Base-by-base conservation (phyloP, 2,888 invertebrate genomes). In the Tupiocoris notatus region DNA sequence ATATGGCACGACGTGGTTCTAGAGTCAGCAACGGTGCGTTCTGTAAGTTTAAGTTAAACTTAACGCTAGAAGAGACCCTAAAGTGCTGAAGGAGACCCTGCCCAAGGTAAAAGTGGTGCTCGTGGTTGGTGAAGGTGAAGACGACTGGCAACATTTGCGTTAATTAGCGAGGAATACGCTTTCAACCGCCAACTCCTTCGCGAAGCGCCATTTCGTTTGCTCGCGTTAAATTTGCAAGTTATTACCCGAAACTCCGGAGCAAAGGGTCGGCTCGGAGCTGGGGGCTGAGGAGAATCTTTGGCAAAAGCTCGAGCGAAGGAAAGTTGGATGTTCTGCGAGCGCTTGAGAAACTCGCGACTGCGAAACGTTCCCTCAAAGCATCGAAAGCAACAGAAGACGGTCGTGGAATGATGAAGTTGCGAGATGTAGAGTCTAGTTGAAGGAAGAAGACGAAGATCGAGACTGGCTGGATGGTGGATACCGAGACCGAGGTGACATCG, bases 151-250 rank as follows among this genome's bases (percentile, higher is more conserved):
- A 70, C 61, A 70, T 70, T 70, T 54, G 70, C 17, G 58, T 61
- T 70, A 70, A 70, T 70, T 70, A 70, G 70, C 61, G 70, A 70
- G 70, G 25, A 70, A 70, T 70, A 70, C 70, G 70, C 59, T 70
- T 65, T 65, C 65, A 25, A 2, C 65, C 39, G n/a, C 39, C 25
- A n/a, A n/a, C n/a, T n/a, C n/a, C n/a, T n/a, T n/a, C n/a, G n/a
- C 61, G 25, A 23, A 22, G 24, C 70, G 61, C 67, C 67, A 57
- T 70, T 70, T 70, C 70, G 70, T 70, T 59, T 25, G 61, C 70
- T 70, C 25, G 54, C 20, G 70, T 70, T 70, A 59, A 70, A 70
- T 25, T 59, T 70, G 70, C 59, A 70, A 70, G 54, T 70, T 70
- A 70, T 70, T 70, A 61, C 70, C 20, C 70, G 21, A n/a, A n/a